A percentile compares a stretch with the other conserved stretches of the same genome.
Conservation (phyloP, 92 coral and sea anemone species). For the Porites rus region DNA sequence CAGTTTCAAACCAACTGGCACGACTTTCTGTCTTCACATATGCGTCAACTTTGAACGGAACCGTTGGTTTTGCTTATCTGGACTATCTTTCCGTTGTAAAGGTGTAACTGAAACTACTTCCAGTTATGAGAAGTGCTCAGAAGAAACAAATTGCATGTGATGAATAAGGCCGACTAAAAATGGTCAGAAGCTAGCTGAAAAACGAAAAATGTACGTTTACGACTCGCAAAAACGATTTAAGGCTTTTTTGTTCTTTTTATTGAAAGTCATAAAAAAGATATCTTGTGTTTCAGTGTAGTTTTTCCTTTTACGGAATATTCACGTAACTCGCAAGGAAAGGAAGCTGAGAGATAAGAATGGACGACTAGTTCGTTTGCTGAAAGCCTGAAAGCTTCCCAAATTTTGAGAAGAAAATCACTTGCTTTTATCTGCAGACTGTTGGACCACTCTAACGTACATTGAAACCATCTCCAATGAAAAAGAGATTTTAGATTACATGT, state of each 20-base stretch:
- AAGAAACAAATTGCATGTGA: neutral
- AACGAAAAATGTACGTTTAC: no score
- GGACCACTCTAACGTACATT: no score
- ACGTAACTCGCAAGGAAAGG: neutral
- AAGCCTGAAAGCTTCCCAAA: no score
- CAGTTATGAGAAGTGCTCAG: neutral
- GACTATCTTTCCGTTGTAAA: neutral
- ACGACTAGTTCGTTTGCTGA: neutral
- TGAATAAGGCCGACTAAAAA: neutral
- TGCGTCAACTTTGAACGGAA: neutral
- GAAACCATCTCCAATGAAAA: no score
- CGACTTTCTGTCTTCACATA: neutral
- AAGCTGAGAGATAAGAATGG: neutral
- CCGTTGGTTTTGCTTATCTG: neutral
- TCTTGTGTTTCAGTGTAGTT: neutral
- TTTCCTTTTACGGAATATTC: neutral
- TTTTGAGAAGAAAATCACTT: no score
- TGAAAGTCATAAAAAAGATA: neutral
- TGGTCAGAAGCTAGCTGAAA: no score
- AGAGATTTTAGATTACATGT: neutral
- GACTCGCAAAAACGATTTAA: no score
- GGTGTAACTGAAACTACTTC: neutral
- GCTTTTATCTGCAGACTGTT: no score
- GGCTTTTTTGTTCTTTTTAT: no score
- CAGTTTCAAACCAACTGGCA: neutral